Evolutionary conservation across 2,113 vertebrate genomes (phyloP).

Genomic region (Tenebrosternarchus preto): DNA sequence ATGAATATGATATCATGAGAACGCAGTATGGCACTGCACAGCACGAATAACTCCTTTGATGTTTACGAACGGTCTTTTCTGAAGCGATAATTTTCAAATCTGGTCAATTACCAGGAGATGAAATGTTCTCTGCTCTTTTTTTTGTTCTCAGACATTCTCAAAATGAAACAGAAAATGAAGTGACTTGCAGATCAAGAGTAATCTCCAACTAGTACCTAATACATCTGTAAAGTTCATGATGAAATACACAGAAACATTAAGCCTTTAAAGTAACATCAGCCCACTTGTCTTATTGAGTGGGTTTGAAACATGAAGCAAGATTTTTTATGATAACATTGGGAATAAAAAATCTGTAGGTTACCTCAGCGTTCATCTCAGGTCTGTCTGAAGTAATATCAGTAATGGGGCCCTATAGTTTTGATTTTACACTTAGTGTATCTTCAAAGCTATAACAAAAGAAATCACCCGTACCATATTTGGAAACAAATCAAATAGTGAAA

Average conservation of each 20-base stretch:
- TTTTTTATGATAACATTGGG: not conserved
- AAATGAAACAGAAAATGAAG: not conserved
- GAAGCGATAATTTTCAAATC: slow-evolving; percentile 1
- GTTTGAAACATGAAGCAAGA: slow-evolving; percentile 10
- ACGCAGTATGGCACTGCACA: not conserved
- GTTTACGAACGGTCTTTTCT: not conserved
- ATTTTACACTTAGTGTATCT: no score
- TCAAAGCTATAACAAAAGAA: no score
- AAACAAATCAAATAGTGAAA: no score
- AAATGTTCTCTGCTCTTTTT: not conserved
- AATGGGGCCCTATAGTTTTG: not conserved
- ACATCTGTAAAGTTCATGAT: slow-evolving; percentile 28
- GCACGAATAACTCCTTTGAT: slow-evolving; percentile 3
- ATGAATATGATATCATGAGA: slow-evolving; percentile 20
- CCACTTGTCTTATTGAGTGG: slow-evolving; percentile 1
- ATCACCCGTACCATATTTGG: no score
- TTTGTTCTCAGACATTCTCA: not conserved
- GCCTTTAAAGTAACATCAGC: not conserved
- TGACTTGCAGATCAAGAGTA: not conserved
- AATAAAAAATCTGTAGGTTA: not conserved
- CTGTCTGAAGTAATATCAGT: not conserved
- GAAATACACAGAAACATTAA: slow-evolving; percentile 36
- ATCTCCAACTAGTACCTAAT: slow-evolving; percentile 4
- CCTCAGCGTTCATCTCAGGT: not conserved
- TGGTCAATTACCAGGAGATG: not conserved